Percentiles rank a stretch among this genome's conserved stretches.
These are phyloP conservation scores for Lasioglossum baleicum DNA, from an alignment of 1,140 invertebrate species.

Conservation along the genomic window DNA sequence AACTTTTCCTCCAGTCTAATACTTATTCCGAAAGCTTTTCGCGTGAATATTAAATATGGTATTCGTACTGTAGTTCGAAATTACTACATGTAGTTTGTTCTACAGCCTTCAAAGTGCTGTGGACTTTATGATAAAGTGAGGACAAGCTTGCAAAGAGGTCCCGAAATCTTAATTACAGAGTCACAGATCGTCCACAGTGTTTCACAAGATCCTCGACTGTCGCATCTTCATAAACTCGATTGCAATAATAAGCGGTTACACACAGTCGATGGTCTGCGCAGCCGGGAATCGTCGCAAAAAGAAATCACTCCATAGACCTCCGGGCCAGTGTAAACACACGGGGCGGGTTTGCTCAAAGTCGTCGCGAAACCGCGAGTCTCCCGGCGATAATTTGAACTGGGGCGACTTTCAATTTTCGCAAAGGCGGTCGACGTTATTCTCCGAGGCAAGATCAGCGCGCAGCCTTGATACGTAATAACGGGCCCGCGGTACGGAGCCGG, in stretches of 20 bases:
- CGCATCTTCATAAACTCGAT: no score
- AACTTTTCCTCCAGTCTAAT: no score
- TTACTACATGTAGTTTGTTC: no score
- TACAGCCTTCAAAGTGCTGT: no score
- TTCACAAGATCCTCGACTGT: no score
- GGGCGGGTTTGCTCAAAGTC: slow-evolving; percentile 14
- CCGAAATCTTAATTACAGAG: no score
- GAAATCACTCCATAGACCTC: neutral
- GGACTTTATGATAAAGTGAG: no score
- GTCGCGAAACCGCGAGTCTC: neutral
- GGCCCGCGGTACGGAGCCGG: slow-evolving; percentile 35
- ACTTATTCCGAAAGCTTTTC: no score
- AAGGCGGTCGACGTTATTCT: slow-evolving; percentile 39
- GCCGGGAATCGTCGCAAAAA: slow-evolving; percentile 11
- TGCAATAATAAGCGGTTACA: neutral
- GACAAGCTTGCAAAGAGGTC: no score
- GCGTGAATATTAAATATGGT: no score
- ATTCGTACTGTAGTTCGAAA: no score
- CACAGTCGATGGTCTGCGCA: neutral
- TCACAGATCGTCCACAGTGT: no score
- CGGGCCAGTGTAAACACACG: neutral
- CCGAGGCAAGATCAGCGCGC: slow-evolving; percentile 32
- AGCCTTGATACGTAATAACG: slow-evolving; percentile 60
- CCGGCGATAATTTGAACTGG: slow-evolving; percentile 12
- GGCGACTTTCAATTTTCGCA: slow-evolving; percentile 59